Conservation (phyloP, 2,113 vertebrate species). For the Charina bottae region DNA sequence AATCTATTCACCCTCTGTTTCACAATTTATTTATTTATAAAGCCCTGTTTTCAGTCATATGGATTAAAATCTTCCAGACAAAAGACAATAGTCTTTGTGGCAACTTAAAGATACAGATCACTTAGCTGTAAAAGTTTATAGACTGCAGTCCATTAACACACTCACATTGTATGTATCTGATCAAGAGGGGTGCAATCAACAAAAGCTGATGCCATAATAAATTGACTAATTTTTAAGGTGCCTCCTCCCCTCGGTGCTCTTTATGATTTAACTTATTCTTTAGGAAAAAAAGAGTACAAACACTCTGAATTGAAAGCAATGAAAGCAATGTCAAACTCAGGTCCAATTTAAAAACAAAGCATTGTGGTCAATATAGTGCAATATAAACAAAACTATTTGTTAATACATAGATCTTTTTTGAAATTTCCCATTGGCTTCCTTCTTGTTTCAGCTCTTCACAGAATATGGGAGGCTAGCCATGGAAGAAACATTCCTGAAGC, state of each 20-base stretch:
- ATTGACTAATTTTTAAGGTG: neutral
- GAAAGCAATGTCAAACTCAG: too few relatives aligned
- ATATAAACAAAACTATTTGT: neutral
- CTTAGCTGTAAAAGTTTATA: neutral
- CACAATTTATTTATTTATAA: neutral
- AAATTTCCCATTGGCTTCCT: neutral
- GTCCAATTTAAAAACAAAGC: neutral
- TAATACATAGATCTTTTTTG: neutral
- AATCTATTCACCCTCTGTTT: neutral
- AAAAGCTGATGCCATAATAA: neutral
- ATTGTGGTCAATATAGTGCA: neutral
- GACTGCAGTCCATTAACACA: neutral
- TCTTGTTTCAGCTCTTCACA: conserved; percentile 87
- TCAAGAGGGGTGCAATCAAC: neutral
- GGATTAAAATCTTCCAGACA: neutral
- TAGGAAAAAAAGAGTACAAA: neutral
- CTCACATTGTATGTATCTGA: neutral
- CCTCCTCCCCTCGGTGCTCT: neutral
- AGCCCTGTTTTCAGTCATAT: neutral
- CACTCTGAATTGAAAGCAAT: neutral
- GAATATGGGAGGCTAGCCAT: conserved; percentile 97
- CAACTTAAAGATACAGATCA: neutral
- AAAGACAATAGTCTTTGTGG: neutral
- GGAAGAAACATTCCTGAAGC: conserved; percentile 97
- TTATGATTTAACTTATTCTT: neutral